These are phyloP conservation scores for Umimayanthus kanabou DNA, from an alignment of 92 coral and sea anemone species.

Conservation along the genomic window DNA sequence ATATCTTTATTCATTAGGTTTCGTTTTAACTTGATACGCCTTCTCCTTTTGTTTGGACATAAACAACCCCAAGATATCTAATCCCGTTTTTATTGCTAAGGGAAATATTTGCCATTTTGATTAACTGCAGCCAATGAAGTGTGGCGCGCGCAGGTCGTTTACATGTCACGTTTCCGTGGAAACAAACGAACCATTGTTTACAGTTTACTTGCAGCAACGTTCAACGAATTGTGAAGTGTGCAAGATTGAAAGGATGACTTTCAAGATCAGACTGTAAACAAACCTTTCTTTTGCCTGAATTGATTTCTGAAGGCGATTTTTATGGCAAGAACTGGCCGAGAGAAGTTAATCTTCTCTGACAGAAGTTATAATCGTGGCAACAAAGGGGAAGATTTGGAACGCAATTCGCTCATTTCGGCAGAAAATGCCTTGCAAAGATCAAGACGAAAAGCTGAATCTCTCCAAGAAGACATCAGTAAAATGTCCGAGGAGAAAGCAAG, in stretches of 20 bases:
- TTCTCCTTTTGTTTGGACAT: not conserved
- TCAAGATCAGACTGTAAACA: conserved; percentile 1
- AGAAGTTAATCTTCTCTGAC: conserved; percentile 46
- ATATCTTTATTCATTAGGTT: not conserved
- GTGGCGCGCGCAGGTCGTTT: not conserved
- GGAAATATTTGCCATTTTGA: conserved; percentile 11
- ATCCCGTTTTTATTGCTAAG: not conserved
- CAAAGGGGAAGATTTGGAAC: conserved; percentile 31
- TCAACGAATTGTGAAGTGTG: not conserved
- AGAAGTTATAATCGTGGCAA: conserved; percentile 26
- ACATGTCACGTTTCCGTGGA: conserved; percentile 28
- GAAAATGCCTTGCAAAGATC: conserved; percentile 23
- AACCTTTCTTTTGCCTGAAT: not conserved
- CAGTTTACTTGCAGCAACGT: not conserved
- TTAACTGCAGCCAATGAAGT: not conserved
- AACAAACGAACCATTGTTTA: conserved; percentile 1
- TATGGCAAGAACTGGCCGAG: conserved; percentile 21
- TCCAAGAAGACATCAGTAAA: conserved; percentile 57
- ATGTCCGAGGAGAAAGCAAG: conserved; percentile 89
- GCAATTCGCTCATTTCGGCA: not conserved
- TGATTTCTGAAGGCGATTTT: not conserved
- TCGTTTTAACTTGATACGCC: not conserved
- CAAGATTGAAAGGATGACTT: not conserved
- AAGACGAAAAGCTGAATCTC: conserved; percentile 46
- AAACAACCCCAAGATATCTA: not conserved